These are phyloP conservation scores for Zootoca vivipara DNA, from an alignment of 2,113 vertebrate species.

Conservation along the genomic window DNA sequence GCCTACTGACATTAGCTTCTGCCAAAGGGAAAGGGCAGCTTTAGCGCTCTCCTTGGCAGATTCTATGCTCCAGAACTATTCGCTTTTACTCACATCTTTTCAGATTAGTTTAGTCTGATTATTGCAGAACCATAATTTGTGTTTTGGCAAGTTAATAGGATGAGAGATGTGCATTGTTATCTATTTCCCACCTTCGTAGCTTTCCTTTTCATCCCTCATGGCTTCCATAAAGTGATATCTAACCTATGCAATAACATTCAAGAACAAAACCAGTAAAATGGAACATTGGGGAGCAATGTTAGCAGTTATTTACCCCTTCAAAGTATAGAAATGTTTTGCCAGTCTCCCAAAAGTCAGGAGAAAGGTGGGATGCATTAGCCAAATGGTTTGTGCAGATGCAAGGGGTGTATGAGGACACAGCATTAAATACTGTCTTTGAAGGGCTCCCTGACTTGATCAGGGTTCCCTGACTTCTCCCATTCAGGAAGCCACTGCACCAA, in stretches of 20 bases:
- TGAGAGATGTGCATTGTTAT: background rate
- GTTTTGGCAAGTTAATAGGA: background rate
- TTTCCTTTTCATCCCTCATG: background rate
- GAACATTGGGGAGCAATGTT: background rate
- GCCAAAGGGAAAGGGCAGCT: background rate
- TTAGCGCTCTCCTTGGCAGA: background rate
- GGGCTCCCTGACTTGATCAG: too few relatives aligned
- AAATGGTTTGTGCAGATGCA: background rate
- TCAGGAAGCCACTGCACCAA: too few relatives aligned
- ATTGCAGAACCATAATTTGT: background rate
- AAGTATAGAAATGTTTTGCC: background rate
- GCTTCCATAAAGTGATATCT: background rate
- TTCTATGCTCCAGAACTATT: background rate
- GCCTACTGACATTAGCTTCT: background rate
- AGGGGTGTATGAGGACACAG: too few relatives aligned
- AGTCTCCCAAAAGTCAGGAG: background rate
- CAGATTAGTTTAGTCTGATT: background rate
- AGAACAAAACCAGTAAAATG: background rate
- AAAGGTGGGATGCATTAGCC: background rate
- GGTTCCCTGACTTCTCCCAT: too few relatives aligned
- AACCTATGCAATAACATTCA: background rate
- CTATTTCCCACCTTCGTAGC: background rate
- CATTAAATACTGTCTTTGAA: too few relatives aligned
- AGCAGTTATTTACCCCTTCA: background rate
- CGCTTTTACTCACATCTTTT: background rate